Conservation (phyloP, 2,113 vertebrate species). For the Clupea harengus region DNA sequence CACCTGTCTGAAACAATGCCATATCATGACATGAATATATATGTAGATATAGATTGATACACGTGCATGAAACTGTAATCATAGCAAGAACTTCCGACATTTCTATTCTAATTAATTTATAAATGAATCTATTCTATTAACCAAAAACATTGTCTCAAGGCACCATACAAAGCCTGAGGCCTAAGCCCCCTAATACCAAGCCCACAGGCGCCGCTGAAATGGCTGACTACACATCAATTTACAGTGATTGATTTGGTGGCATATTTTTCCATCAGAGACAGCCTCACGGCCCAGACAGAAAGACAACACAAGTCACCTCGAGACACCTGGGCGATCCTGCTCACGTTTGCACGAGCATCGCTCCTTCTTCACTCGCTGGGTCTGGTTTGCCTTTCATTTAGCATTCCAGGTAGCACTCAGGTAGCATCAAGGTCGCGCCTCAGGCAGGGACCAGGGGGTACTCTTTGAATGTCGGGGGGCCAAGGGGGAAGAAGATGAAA, state of each 20-base stretch:
- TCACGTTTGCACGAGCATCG: not conserved
- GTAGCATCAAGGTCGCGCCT: conserved; percentile 29
- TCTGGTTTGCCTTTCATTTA: not conserved
- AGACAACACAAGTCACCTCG: not conserved
- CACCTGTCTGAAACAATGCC: too few relatives aligned
- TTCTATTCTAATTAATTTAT: not conserved
- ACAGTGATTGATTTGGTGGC: not conserved
- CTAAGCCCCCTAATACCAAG: not conserved
- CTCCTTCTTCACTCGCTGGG: not conserved
- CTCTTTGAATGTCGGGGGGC: conserved; percentile 8
- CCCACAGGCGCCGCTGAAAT: not conserved
- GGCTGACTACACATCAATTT: too few relatives aligned
- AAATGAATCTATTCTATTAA: not conserved
- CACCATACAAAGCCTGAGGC: not conserved
- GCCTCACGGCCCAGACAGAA: not conserved
- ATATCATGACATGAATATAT: too few relatives aligned
- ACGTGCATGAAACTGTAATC: not conserved
- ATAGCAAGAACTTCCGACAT: not conserved
- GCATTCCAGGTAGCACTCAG: not conserved
- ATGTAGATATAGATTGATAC: not conserved
- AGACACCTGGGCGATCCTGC: not conserved
- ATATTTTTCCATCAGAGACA: not conserved
- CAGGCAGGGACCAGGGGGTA: conserved; percentile 16
- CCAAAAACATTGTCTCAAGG: not conserved
- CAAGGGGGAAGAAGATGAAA: not conserved